Evolutionary conservation across 2,797 vertebrate species (phyloP).

Genomic region (Onychomys torridus): DNA sequence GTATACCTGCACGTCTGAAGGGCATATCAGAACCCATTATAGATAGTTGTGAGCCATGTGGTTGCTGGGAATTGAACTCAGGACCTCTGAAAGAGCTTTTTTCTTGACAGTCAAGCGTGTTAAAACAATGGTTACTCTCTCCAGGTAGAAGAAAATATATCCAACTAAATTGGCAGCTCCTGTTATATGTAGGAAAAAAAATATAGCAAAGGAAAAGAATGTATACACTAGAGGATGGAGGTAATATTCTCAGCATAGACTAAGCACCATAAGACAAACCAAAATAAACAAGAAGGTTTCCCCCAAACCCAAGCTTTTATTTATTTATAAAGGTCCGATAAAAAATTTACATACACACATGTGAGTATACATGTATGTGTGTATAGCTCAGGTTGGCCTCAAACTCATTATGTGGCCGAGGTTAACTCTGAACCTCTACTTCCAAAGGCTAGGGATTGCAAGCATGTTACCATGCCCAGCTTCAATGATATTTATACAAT

Average conservation of each 20-base stretch:
- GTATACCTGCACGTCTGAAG: neutral
- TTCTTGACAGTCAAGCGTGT: conserved; percentile 63
- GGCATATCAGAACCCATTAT: neutral
- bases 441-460: neutral
- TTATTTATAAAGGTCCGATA: conserved; percentile 72
- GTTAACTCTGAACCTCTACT: neutral
- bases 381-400: neutral
- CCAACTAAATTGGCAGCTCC: conserved; percentile 53
- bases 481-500: conserved; percentile 55
- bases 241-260: conserved; percentile 36
- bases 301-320: conserved; percentile 26
- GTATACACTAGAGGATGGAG: neutral
- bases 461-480: neutral
- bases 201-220: conserved; percentile 48
- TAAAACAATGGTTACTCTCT: conserved; percentile 32
- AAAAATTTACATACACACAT: conserved; percentile 59
- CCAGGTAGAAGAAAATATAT: conserved; percentile 62
- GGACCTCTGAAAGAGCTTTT: neutral
- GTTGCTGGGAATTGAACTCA: neutral
- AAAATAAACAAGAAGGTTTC: conserved; percentile 42
- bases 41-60: neutral
- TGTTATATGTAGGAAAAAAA: conserved; percentile 52
- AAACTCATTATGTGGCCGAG: neutral
- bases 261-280: conserved; percentile 34
- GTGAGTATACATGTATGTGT: neutral